Evolutionary conservation across 1,140 invertebrate species (phyloP).

Genomic region (Diorhabda carinulata): DNA sequence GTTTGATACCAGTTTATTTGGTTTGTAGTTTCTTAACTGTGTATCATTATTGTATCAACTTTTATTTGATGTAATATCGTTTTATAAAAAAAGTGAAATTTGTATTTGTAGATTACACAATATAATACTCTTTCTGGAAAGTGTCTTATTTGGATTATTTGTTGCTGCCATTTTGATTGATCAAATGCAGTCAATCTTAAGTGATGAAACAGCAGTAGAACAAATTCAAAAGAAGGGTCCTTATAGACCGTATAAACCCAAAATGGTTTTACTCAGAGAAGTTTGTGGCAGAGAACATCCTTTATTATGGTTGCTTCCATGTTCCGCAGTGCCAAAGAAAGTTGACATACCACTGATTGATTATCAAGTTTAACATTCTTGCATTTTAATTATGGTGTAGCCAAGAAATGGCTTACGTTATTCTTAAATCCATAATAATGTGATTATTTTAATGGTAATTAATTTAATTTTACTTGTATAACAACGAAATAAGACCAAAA

Average conservation of each 20-base stretch:
- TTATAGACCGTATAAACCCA: slow-evolving; percentile 62
- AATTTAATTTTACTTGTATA: too few relatives aligned
- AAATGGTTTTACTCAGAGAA: slow-evolving; percentile 68
- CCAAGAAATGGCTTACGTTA: background rate
- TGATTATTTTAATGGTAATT: too few relatives aligned
- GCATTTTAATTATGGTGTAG: background rate
- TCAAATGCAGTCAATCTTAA: slow-evolving; percentile 75
- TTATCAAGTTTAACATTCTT: slow-evolving; percentile 9
- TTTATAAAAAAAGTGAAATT: background rate
- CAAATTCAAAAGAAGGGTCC: slow-evolving; percentile 68
- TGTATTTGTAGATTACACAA: slow-evolving; percentile 70
- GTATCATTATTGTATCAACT: background rate
- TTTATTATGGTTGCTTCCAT: slow-evolving; percentile 11
- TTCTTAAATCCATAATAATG: too few relatives aligned
- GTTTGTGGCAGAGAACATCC: slow-evolving; percentile 40
- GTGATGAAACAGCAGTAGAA: slow-evolving; percentile 72
- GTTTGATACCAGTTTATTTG: too few relatives aligned
- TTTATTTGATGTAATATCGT: background rate
- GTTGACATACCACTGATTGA: slow-evolving; percentile 12
- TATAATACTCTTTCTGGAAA: slow-evolving; percentile 79
- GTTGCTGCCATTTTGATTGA: slow-evolving; percentile 85
- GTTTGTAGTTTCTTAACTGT: too few relatives aligned
- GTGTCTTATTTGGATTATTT: slow-evolving; percentile 83
- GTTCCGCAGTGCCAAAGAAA: slow-evolving; percentile 8
- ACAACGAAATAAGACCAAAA: too few relatives aligned